Evolutionary conservation across 2,888 invertebrate genomes (phyloP), one percentile per base, ranked within the genome.

Genomic region (Drosophila colorata): DNA sequence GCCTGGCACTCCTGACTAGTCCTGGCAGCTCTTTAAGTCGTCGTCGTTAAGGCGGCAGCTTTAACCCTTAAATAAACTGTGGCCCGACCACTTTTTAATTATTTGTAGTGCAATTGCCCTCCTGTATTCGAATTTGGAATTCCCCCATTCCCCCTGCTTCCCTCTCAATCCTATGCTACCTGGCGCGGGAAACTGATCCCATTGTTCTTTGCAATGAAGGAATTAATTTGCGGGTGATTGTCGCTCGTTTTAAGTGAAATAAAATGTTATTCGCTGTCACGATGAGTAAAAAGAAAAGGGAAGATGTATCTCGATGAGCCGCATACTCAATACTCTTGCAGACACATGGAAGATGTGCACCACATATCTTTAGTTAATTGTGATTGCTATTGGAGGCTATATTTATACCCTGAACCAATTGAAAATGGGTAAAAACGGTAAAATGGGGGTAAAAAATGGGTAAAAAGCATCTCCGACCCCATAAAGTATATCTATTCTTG

Each of bases 141-240:
- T 4, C 20, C 28, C 8, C 25, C 25, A 1, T 7, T 7, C 25
- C 25, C 8, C 25, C 25, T 8, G 7, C 25, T 8, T 7, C 8
- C 8, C 23, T 1, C 3, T 23, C 23, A n/a, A n/a, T n/a, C 3
- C 25, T 43, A 0, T 11, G 7, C 5, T 31, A 18, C 3, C 9
- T 18, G 25, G 1, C 23, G 3, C 11, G n/a, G 18, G 18, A 16
- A 20, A 14, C 8, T 18, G 9, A 6, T 3, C 18, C 20, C 33
- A 63, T 55, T 73, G 58, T 59, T n/a, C 38, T 56, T n/a, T 0
- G 7, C 61, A 69, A 59, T 74, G 44, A 57, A 71, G 69, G 63
- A 77, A 79, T 79, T 74, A 65, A 74, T 68, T 76, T 64, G 64
- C 58, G 55, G 56, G 37, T 66, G 48, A 74, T 69, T 77, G 69